These are phyloP conservation scores for Melanostoma mellinum DNA, from an alignment of 2,888 invertebrate species.

Conservation along the genomic window DNA sequence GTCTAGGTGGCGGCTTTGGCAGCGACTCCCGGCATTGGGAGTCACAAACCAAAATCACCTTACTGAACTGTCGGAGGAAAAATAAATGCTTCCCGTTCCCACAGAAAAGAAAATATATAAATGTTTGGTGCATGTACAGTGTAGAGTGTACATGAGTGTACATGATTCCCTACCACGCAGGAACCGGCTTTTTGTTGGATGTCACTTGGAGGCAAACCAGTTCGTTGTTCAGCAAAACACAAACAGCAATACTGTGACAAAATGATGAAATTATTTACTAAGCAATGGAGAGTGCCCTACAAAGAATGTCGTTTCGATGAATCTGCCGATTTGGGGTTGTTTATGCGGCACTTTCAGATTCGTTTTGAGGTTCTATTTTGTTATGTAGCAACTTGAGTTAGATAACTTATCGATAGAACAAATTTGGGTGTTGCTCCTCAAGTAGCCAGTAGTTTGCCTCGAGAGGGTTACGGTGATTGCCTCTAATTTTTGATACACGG, in stretches of 20 bases:
- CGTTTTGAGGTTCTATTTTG: conserved; percentile 11
- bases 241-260: conserved; percentile 43
- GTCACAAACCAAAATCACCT: conserved; percentile 48
- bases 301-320: conserved; percentile 2
- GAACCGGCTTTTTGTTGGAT: conserved; percentile 69
- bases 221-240: conserved; percentile 45
- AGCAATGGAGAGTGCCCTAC: conserved; percentile 15
- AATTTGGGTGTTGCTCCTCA: too few relatives aligned
- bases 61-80: conserved; percentile 37
- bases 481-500: too few relatives aligned
- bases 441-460: too few relatives aligned
- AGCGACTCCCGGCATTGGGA: conserved; percentile 28
- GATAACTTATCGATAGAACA: not conserved
- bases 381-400: not conserved
- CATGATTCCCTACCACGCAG: conserved; percentile 59
- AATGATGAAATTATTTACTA: not conserved
- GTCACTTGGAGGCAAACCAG: conserved; percentile 57
- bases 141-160: conserved; percentile 15
- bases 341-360: conserved; percentile 24
- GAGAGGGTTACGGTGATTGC: too few relatives aligned
- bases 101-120: conserved; percentile 21
- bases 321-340: not conserved
- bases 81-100: not conserved
- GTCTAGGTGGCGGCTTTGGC: conserved; percentile 60
- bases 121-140: not conserved